These are phyloP conservation scores for Tyria jacobaeae DNA, from an alignment of 2,888 invertebrate genomes.

Conservation along the genomic window DNA sequence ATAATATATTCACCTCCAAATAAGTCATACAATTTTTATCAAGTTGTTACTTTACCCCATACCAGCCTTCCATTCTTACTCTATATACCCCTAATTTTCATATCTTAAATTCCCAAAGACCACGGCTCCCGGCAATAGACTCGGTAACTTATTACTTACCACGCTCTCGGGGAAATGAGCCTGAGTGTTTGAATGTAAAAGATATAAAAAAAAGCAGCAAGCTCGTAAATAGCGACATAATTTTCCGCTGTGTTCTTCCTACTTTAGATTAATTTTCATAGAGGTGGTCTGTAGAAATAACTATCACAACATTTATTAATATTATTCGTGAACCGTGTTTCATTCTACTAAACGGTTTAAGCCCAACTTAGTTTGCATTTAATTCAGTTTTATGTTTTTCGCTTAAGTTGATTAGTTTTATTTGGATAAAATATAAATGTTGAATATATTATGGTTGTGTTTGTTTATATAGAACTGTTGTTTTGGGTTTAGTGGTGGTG, in stretches of 20 bases:
- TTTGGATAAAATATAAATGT: conserved; percentile 37
- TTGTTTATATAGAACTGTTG: not conserved
- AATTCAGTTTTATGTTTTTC: conserved; percentile 16
- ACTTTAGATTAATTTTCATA: not conserved
- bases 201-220: too few species aligned
- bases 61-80: too few species aligned
- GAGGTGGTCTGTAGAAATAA: conserved; percentile 8
- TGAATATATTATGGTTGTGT: conserved; percentile 10
- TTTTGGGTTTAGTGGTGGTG: too few species aligned
- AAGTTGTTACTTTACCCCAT: too few species aligned
- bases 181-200: too few species aligned
- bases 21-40: too few species aligned
- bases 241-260: not conserved
- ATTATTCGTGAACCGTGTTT: conserved; percentile 16
- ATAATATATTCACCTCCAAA: too few species aligned
- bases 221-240: not conserved
- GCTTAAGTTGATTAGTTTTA: conserved; percentile 30
- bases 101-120: too few species aligned
- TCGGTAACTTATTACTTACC: too few species aligned
- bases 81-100: too few species aligned
- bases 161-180: too few species aligned
- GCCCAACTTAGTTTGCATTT: conserved; percentile 20
- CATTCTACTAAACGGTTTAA: conserved; percentile 15
- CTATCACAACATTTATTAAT: conserved; percentile 9
- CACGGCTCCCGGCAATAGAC: too few species aligned